phyloP scores from a whole-genome alignment of 1,140 invertebrate species.

The Orchesella cincta region DNA sequence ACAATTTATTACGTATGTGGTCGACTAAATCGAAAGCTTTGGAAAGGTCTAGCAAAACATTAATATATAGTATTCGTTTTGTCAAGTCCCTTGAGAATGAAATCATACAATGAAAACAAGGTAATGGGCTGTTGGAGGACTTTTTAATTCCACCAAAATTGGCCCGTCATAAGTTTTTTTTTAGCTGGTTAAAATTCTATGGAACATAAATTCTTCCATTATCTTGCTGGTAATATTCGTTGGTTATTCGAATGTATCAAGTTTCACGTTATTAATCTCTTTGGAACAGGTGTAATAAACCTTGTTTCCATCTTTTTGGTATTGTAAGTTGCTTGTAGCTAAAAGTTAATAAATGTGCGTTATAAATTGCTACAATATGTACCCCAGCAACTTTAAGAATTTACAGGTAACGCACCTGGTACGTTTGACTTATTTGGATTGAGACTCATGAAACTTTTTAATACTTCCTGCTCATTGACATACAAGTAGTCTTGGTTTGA shows the following conservation, averaged over 20 bases:
- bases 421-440: not conserved
- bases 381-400: not conserved
- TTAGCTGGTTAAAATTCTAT: slow-evolving; percentile 26
- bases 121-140: slow-evolving; percentile 5
- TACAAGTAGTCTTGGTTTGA: not conserved
- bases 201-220: slow-evolving; percentile 23
- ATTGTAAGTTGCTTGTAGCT: not conserved
- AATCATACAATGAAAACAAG: slow-evolving; percentile 7
- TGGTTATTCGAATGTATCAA: not conserved
- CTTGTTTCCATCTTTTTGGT: slow-evolving; percentile 7
- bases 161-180: not conserved
- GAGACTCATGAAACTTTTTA: not conserved
- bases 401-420: not conserved
- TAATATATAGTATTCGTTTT: slow-evolving; percentile 6
- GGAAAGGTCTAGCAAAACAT: slow-evolving; percentile 13
- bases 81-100: slow-evolving; percentile 1
- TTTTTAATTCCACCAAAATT: slow-evolving; percentile 20
- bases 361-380: not conserved
- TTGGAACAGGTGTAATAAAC: slow-evolving; percentile 24
- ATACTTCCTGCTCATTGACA: not conserved
- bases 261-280: not conserved
- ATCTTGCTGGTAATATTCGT: slow-evolving; percentile 32
- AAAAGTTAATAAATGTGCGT: not conserved
- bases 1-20: slow-evolving; percentile 7
- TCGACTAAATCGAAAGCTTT: slow-evolving; percentile 35